Evolutionary conservation across 2,888 invertebrate genomes (phyloP).

Genomic region (Corythucha ciliata): DNA sequence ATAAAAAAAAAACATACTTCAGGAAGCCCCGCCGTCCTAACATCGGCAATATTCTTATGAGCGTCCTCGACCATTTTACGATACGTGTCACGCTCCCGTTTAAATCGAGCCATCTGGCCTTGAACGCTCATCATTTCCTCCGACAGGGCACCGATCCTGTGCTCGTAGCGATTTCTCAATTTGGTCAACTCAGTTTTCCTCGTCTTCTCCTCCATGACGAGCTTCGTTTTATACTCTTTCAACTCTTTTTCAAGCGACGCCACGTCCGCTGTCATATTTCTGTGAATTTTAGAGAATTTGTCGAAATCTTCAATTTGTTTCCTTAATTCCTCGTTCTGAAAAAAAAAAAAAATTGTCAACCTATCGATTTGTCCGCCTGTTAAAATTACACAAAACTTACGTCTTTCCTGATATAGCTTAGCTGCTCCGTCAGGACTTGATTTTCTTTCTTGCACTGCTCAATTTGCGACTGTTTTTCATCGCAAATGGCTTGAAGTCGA

Average conservation of each 20-base stretch:
- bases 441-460: conserved; percentile 59
- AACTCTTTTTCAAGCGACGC: conserved; percentile 67
- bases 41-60: conserved; percentile 43
- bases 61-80: conserved; percentile 83
- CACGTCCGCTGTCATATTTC: conserved; percentile 66
- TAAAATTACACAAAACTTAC: conserved; percentile 38
- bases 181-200: conserved; percentile 57
- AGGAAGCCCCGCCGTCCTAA: conserved; percentile 16
- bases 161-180: conserved; percentile 74
- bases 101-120: conserved; percentile 63
- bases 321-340: conserved; percentile 65
- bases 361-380: neutral
- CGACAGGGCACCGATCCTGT: conserved; percentile 67
- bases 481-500: conserved; percentile 57
- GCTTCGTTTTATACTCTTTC: conserved; percentile 53
- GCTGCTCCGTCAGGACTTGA: conserved; percentile 58
- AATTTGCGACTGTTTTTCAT: conserved; percentile 65
- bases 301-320: conserved; percentile 76
- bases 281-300: conserved; percentile 71
- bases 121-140: conserved; percentile 76
- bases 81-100: conserved; percentile 78
- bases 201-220: conserved; percentile 37
- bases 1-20: neutral
- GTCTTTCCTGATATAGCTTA: conserved; percentile 60
- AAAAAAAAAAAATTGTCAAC: conserved; percentile 14